Percentiles rank a stretch among this genome's conserved stretches.
phyloP scores from a whole-genome alignment of 2,888 invertebrate species.

The Drosophila gaucha region DNA sequence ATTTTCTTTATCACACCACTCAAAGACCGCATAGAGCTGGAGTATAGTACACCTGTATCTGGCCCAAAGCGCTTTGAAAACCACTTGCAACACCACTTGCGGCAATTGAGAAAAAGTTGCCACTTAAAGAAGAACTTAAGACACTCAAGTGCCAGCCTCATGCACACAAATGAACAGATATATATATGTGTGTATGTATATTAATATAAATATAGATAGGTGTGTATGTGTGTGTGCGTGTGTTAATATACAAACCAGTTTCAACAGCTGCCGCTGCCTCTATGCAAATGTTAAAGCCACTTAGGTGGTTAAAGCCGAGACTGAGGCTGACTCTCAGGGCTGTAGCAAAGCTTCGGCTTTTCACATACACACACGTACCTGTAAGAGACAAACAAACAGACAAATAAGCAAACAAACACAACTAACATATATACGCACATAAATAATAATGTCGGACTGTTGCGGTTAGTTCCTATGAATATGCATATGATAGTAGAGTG shows the following conservation, averaged over 20 bases:
- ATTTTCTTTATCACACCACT: slow-evolving; percentile 64
- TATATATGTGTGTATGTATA: slow-evolving; percentile 21
- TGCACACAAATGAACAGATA: slow-evolving; percentile 52
- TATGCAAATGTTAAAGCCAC: slow-evolving; percentile 45
- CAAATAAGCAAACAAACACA: slow-evolving; percentile 53
- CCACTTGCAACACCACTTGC: slow-evolving; percentile 72
- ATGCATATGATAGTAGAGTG: slow-evolving; percentile 48
- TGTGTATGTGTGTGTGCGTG: slow-evolving; percentile 9
- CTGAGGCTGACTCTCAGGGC: background rate
- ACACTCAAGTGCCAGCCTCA: slow-evolving; percentile 65
- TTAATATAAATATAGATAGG: slow-evolving; percentile 1
- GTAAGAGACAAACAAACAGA: slow-evolving; percentile 55
- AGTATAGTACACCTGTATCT: slow-evolving; percentile 33
- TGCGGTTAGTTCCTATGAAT: slow-evolving; percentile 68
- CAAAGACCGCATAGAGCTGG: slow-evolving; percentile 31
- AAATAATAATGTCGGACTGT: slow-evolving; percentile 64
- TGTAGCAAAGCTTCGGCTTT: slow-evolving; percentile 30
- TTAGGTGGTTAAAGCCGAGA: slow-evolving; percentile 36
- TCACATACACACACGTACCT: slow-evolving; percentile 50
- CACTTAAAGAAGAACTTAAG: slow-evolving; percentile 74
- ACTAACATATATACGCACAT: slow-evolving; percentile 28
- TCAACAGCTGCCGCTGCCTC: slow-evolving; percentile 33
- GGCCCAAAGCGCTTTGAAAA: slow-evolving; percentile 50
- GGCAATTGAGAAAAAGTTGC: slow-evolving; percentile 72
- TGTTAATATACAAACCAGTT: slow-evolving; percentile 35